phyloP scores from a whole-genome alignment of 2,888 invertebrate species.

The Molanna angustata region DNA sequence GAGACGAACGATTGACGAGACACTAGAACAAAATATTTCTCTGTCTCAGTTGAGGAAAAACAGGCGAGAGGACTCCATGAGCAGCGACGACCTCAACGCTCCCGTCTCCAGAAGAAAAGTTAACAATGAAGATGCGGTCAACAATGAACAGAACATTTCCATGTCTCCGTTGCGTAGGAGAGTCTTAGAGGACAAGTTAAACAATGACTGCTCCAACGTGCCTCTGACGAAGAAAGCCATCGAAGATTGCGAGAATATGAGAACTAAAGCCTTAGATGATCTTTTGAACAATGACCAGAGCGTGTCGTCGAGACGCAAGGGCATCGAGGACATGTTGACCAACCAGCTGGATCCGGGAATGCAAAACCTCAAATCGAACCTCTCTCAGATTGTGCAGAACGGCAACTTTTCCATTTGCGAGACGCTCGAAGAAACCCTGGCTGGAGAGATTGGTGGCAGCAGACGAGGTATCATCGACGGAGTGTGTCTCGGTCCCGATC shows the following conservation, averaged over 20 bases:
- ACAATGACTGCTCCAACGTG: slow-evolving; percentile 10
- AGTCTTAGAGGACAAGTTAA: slow-evolving; percentile 21
- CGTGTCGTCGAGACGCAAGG: slow-evolving; percentile 6
- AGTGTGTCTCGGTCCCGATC: slow-evolving; percentile 44
- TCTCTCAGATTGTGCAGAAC: slow-evolving; percentile 23
- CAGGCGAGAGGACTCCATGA: slow-evolving; percentile 19
- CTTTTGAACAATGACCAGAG: slow-evolving; percentile 6
- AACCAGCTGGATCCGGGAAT: slow-evolving; percentile 10
- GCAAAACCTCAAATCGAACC: slow-evolving; percentile 16
- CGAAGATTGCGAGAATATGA: slow-evolving; percentile 9
- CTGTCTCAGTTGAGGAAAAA: slow-evolving; percentile 19
- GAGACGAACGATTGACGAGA: slow-evolving; percentile 18
- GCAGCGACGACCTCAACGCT: slow-evolving; percentile 13
- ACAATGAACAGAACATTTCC: slow-evolving; percentile 19
- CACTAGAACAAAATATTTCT: slow-evolving; percentile 11
- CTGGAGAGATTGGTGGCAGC: slow-evolving; percentile 42
- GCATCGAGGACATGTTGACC: slow-evolving; percentile 15
- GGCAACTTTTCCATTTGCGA: slow-evolving; percentile 9
- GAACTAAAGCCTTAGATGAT: slow-evolving; percentile 12
- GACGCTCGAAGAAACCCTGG: slow-evolving; percentile 22
- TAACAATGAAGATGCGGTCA: slow-evolving; percentile 12
- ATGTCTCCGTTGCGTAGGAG: slow-evolving; percentile 22
- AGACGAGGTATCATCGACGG: slow-evolving; percentile 44
- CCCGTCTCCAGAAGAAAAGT: slow-evolving; percentile 4
- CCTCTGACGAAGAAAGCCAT: slow-evolving; percentile 14